Percentiles rank a stretch among this genome's conserved stretches.
Evolutionary conservation across 2,113 vertebrate genomes (phyloP).

Genomic region (Cisticola juncidis): DNA sequence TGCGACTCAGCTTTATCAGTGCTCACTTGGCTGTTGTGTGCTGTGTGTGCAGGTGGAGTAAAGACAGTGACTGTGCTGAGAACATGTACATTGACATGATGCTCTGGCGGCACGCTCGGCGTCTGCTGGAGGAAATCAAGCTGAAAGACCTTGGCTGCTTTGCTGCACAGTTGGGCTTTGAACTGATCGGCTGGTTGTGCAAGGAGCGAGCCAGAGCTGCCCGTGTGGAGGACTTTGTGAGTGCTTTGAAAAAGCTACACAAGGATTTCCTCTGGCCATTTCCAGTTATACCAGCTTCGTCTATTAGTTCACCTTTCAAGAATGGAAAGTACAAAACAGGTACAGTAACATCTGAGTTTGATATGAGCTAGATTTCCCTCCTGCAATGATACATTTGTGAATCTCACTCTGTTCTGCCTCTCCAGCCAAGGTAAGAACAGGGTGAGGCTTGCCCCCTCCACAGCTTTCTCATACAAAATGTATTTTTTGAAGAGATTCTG

Average conservation of each 20-base stretch:
- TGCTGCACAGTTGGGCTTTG: constrained; percentile 94
- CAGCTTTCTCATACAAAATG: background rate
- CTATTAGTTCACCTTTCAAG: constrained; percentile 89
- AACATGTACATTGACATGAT: constrained; percentile 99
- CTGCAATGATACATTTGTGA: background rate
- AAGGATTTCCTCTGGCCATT: constrained; percentile 97
- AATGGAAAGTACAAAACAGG: constrained; percentile 90
- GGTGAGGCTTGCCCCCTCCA: background rate
- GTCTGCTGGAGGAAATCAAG: constrained; percentile 90
- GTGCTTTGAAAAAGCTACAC: constrained; percentile 90
- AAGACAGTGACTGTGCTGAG: constrained; percentile 88
- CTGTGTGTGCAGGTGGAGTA: constrained; percentile 73
- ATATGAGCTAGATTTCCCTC: background rate
- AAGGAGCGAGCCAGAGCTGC: constrained; percentile 91
- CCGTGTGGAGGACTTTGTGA: constrained; percentile 89
- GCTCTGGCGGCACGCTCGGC: constrained; percentile 95
- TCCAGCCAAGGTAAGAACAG: background rate
- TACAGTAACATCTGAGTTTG: constrained; percentile 38
- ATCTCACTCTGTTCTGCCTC: background rate
- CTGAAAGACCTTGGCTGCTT: constrained; percentile 95
- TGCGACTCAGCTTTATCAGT: accelerated
- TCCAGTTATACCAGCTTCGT: constrained; percentile 87
- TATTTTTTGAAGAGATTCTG: background rate
- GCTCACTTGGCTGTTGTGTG: background rate
- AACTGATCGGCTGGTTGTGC: constrained; percentile 94